Base-by-base conservation (phyloP, 2,797 vertebrate species). In the Coregonus suidteri region DNA sequence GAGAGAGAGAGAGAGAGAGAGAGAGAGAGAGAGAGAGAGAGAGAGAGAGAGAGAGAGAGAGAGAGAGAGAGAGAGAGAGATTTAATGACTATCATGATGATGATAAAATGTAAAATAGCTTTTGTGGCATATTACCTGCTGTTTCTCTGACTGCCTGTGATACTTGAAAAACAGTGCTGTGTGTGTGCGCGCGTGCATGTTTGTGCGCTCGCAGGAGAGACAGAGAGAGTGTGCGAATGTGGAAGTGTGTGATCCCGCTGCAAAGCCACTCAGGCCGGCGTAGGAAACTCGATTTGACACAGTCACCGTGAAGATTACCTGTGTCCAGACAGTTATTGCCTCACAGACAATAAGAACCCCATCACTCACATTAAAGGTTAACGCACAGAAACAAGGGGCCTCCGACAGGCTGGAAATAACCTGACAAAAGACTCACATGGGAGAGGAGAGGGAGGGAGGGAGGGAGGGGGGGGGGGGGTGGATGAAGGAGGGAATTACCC, bases 291-390 rank as follows among this genome's bases (percentile, higher is more conserved):
- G 80, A 89, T 90, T 88, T 90, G 92, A 91, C 90, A 89, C 82
- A 75, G 89, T 81, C 82, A 62, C 77, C 79, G 85, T 83, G 90
- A 86, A 91, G 91, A 92, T 92, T 90, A 93, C 88, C 85, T 82
- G 84, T 87, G 88, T 91, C 89, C 88, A 85, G 91, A 90, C 89
- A 88, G 88, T 91, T 88, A 91, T 90, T 92, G 91, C 91, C 91
- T 91, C 84, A 91, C 89, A 90, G 90, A 91, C 91, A 88, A 91
- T 90, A 91, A 87, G 89, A 91, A 86, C 69, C 74, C 87, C 90
- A 88, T 91, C 88, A 83, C 86, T 91, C 90, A 91, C 87, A 90
- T 84, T 90, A 93, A 93, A 94, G 91, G 92, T 94, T 91, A 92
- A 83, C 84, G 31, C 80, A 85, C 77, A 86, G 88, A 90, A 92